Evolutionary conservation across 2,797 vertebrate species (phyloP).

Genomic region (Hafferia zeledoni): DNA sequence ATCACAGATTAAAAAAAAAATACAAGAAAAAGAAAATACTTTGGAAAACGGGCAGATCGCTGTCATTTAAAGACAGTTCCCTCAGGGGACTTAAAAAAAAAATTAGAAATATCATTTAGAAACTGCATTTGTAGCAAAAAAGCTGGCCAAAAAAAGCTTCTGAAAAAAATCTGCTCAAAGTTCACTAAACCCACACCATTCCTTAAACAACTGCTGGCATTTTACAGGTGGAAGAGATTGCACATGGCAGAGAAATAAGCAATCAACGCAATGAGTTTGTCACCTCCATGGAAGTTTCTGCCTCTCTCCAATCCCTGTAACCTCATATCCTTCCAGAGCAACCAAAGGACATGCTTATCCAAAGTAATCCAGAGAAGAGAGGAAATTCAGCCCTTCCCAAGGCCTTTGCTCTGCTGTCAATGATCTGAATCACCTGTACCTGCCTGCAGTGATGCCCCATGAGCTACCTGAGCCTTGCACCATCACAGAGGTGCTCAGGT

Average conservation of each 20-base stretch:
- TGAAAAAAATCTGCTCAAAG: background rate
- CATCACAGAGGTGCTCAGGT: background rate
- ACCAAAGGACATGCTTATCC: background rate
- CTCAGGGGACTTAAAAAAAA: background rate
- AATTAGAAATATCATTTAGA: background rate
- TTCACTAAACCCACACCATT: background rate
- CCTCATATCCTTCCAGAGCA: constrained; percentile 3
- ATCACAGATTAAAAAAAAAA: background rate
- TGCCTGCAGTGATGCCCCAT: background rate
- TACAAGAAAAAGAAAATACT: background rate
- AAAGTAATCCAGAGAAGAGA: background rate
- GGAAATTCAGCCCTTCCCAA: background rate
- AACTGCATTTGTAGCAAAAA: background rate
- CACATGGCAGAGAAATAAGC: background rate
- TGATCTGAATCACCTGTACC: background rate
- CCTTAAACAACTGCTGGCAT: background rate
- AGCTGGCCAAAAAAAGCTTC: background rate
- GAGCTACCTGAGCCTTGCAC: background rate
- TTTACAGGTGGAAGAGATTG: background rate
- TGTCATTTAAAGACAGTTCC: background rate
- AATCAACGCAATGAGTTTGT: background rate
- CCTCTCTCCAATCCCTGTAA: constrained; percentile 4
- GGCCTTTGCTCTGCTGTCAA: background rate
- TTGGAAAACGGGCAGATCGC: background rate
- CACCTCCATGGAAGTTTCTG: background rate